These are phyloP conservation scores for Tenthredo amoena DNA, from an alignment of 2,888 invertebrate species.

Conservation along the genomic window DNA sequence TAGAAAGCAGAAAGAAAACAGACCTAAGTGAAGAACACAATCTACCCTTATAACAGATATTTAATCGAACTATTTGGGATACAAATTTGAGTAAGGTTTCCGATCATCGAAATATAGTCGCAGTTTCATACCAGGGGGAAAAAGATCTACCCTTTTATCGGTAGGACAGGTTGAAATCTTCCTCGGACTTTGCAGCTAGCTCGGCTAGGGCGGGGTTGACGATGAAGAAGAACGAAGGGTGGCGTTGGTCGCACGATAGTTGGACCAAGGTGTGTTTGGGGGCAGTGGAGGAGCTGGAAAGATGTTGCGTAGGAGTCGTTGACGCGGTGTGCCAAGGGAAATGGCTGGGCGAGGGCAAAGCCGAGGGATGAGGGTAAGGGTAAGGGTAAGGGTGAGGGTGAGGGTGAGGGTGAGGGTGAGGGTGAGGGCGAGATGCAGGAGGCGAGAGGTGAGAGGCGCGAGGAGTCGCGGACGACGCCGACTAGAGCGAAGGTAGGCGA, in stretches of 20 bases:
- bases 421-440: conserved; percentile 58
- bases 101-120: not conserved
- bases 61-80: no score
- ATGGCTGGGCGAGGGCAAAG: conserved; percentile 57
- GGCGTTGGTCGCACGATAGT: not conserved
- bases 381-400: conserved; percentile 26
- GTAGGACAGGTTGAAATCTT: not conserved
- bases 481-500: conserved; percentile 62
- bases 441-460: conserved; percentile 34
- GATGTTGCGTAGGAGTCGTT: conserved; percentile 58
- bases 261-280: conserved; percentile 35
- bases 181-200: not conserved
- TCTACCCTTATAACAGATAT: not conserved
- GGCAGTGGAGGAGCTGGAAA: conserved; percentile 49
- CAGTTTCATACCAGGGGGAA: not conserved
- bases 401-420: conserved; percentile 40
- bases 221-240: not conserved
- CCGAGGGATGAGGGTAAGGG: conserved; percentile 53
- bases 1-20: not conserved
- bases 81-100: no score
- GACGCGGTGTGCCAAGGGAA: conserved; percentile 51
- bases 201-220: not conserved
- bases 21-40: not conserved
- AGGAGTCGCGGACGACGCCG: conserved; percentile 39
- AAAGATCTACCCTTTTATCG: not conserved